Evolutionary conservation across 2,797 vertebrate species (phyloP), one percentile per base, ranked within the genome.

Genomic region (Enteromius trimaculatus): DNA sequence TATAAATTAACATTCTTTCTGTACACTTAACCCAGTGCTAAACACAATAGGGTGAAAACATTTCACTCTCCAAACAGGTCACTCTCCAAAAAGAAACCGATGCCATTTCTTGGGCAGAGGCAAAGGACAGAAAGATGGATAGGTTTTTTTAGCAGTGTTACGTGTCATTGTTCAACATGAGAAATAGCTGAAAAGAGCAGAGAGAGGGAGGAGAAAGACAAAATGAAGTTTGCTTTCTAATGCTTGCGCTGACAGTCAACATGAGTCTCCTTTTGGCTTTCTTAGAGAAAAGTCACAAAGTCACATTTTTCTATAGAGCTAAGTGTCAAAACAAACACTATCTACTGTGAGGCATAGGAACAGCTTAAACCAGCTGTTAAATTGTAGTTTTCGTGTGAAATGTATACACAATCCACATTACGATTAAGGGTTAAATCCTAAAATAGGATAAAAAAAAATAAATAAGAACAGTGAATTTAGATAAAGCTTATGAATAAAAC

Each of bases 181-280:
- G 78, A 60, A 83, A 29, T 64, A 70, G 81, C 55, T 10, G 19
- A 55, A 49, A 71, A 75, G 82, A 79, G 39, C 82, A 51, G 34
- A 64, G 47, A 68, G 44, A 64, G 68, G 37, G 77, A 85, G 85
- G 80, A 47, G 60, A 49, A 77, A 86, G 84, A 81, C 82, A 64
- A 84, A 89, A 82, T 77, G 79, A 91, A 90, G 90, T 90, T 91
- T 92, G 88, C 74, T 64, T 70, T 84, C 71, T 76, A 34, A 77
- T 65, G 34, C 58, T 79, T 86, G 88, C 86, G 87, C 88, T 91
- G 91, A 92, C 88, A 71, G 85, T 88, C 91, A 93, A 92, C 90
- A 90, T 58, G 82, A 80, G 65, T 79, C 42, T 70, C 86, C 88
- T 83, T 87, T 62, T 64, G 85, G 71, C 85, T 85, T 87, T 85